Percentiles rank a stretch among this genome's conserved stretches.
Evolutionary conservation across 92 coral and sea anemone species (phyloP).

Genomic region (Palythoa grandiflora): DNA sequence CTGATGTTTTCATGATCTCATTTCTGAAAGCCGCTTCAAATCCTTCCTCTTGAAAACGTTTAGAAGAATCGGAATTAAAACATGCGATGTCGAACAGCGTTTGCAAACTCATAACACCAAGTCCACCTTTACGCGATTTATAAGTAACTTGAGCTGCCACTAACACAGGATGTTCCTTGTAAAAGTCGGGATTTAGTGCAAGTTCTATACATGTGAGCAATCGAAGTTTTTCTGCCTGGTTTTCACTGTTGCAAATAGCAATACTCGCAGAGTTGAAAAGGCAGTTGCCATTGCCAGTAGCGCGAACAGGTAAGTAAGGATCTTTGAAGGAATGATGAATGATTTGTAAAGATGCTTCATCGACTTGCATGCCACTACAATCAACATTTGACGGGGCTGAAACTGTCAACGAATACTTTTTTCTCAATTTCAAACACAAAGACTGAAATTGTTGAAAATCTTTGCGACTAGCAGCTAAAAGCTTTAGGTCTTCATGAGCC

Average conservation of each 20-base stretch:
- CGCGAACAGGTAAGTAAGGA: constrained; percentile 32
- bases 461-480: too few species aligned
- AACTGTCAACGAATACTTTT: not conserved
- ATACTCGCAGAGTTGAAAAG: constrained; percentile 58
- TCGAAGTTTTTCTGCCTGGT: constrained; percentile 33
- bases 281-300: constrained; percentile 55
- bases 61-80: constrained; percentile 21
- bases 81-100: constrained; percentile 51
- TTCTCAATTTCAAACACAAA: not conserved
- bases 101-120: constrained; percentile 35
- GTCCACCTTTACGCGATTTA: constrained; percentile 38
- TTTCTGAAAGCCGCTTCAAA: constrained; percentile 52
- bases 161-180: constrained; percentile 33
- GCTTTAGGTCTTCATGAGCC: too few species aligned
- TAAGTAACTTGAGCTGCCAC: constrained; percentile 18
- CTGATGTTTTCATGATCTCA: constrained; percentile 46
- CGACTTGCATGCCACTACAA: constrained; percentile 27
- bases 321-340: constrained; percentile 11
- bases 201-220: constrained; percentile 39
- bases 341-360: constrained; percentile 41
- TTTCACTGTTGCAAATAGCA: constrained; percentile 51
- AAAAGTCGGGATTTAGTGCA: constrained; percentile 29
- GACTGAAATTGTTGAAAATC: not conserved
- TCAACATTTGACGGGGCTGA: not conserved
- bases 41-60: not conserved